Evolutionary conservation across 2,113 vertebrate genomes (phyloP).

Genomic region (Menidia beryllina): DNA sequence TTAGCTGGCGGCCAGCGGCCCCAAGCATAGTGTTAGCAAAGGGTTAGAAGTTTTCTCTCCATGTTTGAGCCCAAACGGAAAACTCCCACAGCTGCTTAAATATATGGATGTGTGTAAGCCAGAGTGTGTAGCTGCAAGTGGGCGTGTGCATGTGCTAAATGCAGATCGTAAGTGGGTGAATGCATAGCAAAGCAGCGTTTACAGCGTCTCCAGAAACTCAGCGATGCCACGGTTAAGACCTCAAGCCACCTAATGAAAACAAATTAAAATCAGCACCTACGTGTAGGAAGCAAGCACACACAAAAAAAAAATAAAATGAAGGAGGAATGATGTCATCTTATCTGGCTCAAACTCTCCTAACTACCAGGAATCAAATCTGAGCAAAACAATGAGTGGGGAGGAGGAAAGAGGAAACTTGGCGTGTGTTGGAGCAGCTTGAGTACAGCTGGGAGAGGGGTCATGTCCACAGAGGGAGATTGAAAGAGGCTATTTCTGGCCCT

Average conservation of each 20-base stretch:
- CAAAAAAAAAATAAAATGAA: constrained; percentile 29
- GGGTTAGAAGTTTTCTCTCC: constrained; percentile 49
- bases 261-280: not conserved
- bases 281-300: constrained; percentile 20
- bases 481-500: constrained; percentile 76
- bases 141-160: constrained; percentile 32
- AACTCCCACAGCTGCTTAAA: constrained; percentile 62
- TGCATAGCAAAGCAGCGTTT: constrained; percentile 34
- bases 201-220: constrained; percentile 30
- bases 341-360: constrained; percentile 50
- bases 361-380: constrained; percentile 55
- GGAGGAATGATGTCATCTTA: constrained; percentile 58
- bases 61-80: constrained; percentile 50
- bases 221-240: constrained; percentile 22
- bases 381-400: constrained; percentile 49
- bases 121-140: constrained; percentile 34
- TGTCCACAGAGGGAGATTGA: constrained; percentile 76
- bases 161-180: constrained; percentile 42
- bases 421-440: constrained; percentile 58
- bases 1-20: constrained; percentile 41
- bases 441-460: constrained; percentile 79
- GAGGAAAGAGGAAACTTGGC: constrained; percentile 74
- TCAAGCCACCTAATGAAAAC: constrained; percentile 22
- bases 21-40: too few relatives aligned
- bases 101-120: constrained; percentile 56